Evolutionary conservation across 1,140 invertebrate genomes (phyloP).

Genomic region (Drosophila lacteicornis): DNA sequence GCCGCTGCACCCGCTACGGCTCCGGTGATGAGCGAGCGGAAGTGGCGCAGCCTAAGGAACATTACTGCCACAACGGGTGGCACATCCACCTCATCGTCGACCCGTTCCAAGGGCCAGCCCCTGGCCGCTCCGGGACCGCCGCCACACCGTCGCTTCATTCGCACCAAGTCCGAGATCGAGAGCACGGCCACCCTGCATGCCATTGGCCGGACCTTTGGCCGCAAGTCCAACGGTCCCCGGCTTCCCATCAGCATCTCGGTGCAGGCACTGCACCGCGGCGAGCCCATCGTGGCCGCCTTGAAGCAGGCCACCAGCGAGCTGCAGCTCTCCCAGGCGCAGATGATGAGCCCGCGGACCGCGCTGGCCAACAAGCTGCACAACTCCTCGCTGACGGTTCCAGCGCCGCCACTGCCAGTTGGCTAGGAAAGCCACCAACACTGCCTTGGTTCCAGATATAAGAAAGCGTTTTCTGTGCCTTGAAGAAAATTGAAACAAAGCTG

Average conservation of each 20-base stretch:
- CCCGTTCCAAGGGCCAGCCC: constrained; percentile 22
- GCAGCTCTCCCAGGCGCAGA: constrained; percentile 54
- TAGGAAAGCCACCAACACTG: constrained; percentile 22
- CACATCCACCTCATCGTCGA: background rate
- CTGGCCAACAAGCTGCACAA: constrained; percentile 49
- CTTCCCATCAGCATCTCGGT: constrained; percentile 68
- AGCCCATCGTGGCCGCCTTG: constrained; percentile 63
- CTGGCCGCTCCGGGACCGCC: constrained; percentile 10
- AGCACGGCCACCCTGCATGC: constrained; percentile 64
- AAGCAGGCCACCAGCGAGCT: constrained; percentile 70
- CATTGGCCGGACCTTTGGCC: constrained; percentile 66
- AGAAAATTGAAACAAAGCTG: too few species aligned
- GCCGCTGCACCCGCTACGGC: constrained; percentile 40
- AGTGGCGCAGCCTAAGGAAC: constrained; percentile 71
- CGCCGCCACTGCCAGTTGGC: constrained; percentile 47
- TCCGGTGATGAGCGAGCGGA: constrained; percentile 54
- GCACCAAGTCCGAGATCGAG: constrained; percentile 71
- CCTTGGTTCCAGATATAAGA: background rate
- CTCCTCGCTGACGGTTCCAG: constrained; percentile 51
- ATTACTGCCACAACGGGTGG: constrained; percentile 43
- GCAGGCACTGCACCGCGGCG: constrained; percentile 67
- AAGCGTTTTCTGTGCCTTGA: too few species aligned
- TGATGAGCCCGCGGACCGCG: constrained; percentile 51
- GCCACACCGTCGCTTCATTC: constrained; percentile 54
- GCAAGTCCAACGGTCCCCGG: constrained; percentile 55